These are phyloP conservation scores for Typhlichthys eigenmanni DNA, from an alignment of 2,797 vertebrate genomes.

Conservation along the genomic window DNA sequence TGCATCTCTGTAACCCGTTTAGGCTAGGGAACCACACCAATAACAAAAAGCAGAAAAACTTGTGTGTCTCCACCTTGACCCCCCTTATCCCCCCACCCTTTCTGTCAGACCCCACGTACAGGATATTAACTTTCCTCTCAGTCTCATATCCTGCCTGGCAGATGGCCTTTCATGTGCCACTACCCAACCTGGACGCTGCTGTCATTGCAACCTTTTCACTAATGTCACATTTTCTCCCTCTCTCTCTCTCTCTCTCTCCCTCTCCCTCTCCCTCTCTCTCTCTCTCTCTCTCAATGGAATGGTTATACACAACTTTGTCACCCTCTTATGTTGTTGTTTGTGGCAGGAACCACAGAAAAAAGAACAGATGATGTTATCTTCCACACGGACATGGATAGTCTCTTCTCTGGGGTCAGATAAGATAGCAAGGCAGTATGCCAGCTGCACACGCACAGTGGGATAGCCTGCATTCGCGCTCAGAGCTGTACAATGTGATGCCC, in stretches of 20 bases:
- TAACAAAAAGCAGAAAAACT: constrained; percentile 59
- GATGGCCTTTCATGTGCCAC: constrained; percentile 71
- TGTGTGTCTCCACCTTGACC: constrained; percentile 35
- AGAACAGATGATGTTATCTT: no score
- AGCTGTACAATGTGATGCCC: no score
- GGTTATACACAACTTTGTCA: no score
- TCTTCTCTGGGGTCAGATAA: no score
- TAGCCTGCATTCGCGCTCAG: no score
- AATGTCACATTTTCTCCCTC: constrained; percentile 1
- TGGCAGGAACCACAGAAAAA: no score
- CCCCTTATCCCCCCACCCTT: constrained; percentile 14
- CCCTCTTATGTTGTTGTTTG: no score
- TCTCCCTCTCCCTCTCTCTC: constrained; percentile 3
- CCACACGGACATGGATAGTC: no score
- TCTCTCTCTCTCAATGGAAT: no score
- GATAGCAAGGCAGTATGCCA: no score
- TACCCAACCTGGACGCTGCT: constrained; percentile 53
- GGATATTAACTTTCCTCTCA: constrained; percentile 73
- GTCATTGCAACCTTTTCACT: constrained; percentile 66
- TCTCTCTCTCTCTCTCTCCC: not conserved
- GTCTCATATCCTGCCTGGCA: constrained; percentile 73
- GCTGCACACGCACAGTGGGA: no score
- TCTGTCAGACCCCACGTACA: constrained; percentile 46
- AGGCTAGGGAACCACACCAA: constrained; percentile 41
- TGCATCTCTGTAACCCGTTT: constrained; percentile 54